Base-by-base conservation (phyloP, 2,113 vertebrate species). In the Picathartes gymnocephalus region DNA sequence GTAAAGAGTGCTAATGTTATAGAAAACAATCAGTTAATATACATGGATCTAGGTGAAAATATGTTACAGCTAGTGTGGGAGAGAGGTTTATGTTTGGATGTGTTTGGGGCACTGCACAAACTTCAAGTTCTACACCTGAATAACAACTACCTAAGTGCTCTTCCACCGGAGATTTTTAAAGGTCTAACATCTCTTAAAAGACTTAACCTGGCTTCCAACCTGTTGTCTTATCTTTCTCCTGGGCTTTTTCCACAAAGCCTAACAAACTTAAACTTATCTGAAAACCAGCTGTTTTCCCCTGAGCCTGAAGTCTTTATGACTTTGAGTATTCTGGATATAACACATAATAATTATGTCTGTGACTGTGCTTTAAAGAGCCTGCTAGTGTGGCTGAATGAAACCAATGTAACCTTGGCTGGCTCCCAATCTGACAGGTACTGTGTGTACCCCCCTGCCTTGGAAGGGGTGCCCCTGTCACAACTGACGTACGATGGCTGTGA, bases 1-100 rank as follows among this genome's bases (percentile, higher is more conserved):
- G 13, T 4, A 1, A 77, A 81, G 14, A 40, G 18, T 0, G 4
- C 27, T 44, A 42, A 87, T 40, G 39, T 62, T 25, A 44, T 87
- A 50, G 35, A 81, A 91, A 96, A 97, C 39, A 97, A 65, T 44
- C 97, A 95, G 56, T 66, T 99, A n/a, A 22, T 94, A 30, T 56
- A 96, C 15, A 95, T 99, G 31, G 98, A 98, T 96, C 98, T 99
- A 30, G 90, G 98, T 5, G 95, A 96, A 71, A 99, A 98, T 68
- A 98, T 98, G 91, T 74, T 99, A 73, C 97, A 98, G 64, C 95
- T 98, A 2, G 81, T 98, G 60, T 99, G 99, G 99, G 95, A 87
- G 45, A 88, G 94, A 4, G 84, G 79, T 53, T 35, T 28, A 15
- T 99, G 99, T 64, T 97, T 98, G 60, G 74, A 99, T 73, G 50